Percentiles rank a stretch among this genome's conserved stretches.
phyloP scores from a whole-genome alignment of 2,888 invertebrate species.

The Actias luna region DNA sequence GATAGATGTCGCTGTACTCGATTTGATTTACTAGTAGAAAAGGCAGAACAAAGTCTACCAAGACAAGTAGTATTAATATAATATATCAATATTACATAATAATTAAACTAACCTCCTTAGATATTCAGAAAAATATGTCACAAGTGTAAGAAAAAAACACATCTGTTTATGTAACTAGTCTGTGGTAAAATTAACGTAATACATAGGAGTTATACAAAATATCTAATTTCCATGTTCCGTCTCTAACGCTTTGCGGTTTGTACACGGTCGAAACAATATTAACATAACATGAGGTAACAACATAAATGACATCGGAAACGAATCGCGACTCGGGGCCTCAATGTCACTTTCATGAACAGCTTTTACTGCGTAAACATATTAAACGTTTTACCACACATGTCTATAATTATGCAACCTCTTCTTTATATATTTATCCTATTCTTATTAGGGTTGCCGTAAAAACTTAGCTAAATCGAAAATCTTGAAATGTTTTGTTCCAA shows the following conservation, averaged over 20 bases:
- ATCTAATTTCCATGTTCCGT: background rate
- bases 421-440: background rate
- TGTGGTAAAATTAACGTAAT: background rate
- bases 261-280: constrained; percentile 13
- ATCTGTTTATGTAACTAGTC: background rate
- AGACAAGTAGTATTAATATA: no score
- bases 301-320: background rate
- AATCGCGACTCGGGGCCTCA: background rate
- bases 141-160: background rate
- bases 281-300: constrained; percentile 15
- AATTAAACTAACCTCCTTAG: background rate
- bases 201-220: background rate
- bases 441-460: background rate
- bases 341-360: background rate
- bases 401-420: background rate
- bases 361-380: constrained; percentile 2
- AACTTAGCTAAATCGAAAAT: background rate
- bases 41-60: no score
- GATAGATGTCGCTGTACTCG: no score
- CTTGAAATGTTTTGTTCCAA: no score
- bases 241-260: background rate
- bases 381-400: background rate
- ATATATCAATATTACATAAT: no score
- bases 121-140: background rate
- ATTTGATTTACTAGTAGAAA: no score